Evolutionary conservation across 2,113 vertebrate genomes (phyloP), one percentile per base, ranked within the genome.

Genomic region (Prietella phreatophila): DNA sequence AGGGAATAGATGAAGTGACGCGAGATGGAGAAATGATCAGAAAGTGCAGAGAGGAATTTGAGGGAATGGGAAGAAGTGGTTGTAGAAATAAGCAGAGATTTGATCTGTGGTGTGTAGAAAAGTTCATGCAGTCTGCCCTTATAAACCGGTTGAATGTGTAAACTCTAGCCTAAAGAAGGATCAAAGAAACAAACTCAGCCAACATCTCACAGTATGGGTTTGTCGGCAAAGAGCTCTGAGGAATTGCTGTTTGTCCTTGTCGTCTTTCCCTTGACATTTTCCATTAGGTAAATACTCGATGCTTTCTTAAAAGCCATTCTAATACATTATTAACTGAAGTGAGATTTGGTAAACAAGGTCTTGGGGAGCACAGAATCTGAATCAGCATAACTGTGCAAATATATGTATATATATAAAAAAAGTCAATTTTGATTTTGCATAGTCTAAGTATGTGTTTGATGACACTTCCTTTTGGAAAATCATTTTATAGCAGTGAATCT

Each of bases 71-170:
- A 39, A 76, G n/a, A 36, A 20, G 55, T 58, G 55, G 30, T 9
- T 60, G 5, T 36, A 58, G 80, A 87, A 69, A 84, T 8, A 11
- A 30, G 14, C 15, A 87, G 76, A 80, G 85, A 53, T 84, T 78
- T 78, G 58, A 84, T 65, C 53, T 65, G 36, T 25, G 82, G 71
- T 53, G n/a, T 27, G 58, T 65, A 20, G 30, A n/a, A 69, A 61
- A 60, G 67, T 39, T 58, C 75, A 75, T 87, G 17, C 55, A 82
- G 42, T 67, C 47, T 79, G 47, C 58, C 17, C 22, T 84, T 69
- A 76, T 65, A 67, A 84, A 84, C 22, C 6, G n/a, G 20, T 20
- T 39, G 11, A 55, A 86, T 60, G 30, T 56, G 61, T 81, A 88
- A 75, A 78, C 58, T 79, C 58, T 65, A 56, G 71, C 82, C 58